Conservation (phyloP, 2,113 vertebrate species). For the Mastomys coucha region DNA sequence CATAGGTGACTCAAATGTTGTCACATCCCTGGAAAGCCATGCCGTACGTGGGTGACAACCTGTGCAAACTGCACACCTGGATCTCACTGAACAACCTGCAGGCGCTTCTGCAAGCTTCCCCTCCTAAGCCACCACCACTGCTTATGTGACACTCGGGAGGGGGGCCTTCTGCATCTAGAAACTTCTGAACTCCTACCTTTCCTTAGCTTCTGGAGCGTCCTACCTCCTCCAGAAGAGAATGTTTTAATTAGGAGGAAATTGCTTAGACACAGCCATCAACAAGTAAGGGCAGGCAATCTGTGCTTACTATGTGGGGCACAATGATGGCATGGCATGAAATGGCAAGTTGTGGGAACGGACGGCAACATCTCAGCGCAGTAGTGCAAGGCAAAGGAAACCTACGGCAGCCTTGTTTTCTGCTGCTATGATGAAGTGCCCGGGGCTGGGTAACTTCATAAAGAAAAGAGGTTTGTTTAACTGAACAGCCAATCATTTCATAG, state of each 20-base stretch:
- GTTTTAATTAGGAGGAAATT: neutral
- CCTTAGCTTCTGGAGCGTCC: neutral
- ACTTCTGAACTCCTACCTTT: neutral
- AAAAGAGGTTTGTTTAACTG: neutral
- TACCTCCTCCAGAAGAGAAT: neutral
- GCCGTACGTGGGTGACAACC: neutral
- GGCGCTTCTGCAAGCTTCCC: too few species aligned
- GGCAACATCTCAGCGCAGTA: neutral
- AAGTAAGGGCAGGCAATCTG: neutral
- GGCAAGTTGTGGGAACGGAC: neutral
- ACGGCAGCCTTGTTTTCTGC: neutral
- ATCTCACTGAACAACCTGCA: neutral
- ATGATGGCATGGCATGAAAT: neutral
- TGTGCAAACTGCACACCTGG: neutral
- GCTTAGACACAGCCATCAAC: neutral
- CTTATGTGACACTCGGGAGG: too few species aligned
- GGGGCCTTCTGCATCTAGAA: neutral
- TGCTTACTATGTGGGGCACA: neutral
- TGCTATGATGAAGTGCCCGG: neutral
- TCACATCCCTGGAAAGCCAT: neutral
- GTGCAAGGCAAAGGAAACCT: neutral
- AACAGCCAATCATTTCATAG: neutral
- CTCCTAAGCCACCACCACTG: too few species aligned
- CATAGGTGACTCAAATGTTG: neutral
- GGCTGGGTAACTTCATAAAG: neutral